Base-by-base conservation (phyloP, 1,140 invertebrate genomes). In the Thaumatotibia leucotreta region DNA sequence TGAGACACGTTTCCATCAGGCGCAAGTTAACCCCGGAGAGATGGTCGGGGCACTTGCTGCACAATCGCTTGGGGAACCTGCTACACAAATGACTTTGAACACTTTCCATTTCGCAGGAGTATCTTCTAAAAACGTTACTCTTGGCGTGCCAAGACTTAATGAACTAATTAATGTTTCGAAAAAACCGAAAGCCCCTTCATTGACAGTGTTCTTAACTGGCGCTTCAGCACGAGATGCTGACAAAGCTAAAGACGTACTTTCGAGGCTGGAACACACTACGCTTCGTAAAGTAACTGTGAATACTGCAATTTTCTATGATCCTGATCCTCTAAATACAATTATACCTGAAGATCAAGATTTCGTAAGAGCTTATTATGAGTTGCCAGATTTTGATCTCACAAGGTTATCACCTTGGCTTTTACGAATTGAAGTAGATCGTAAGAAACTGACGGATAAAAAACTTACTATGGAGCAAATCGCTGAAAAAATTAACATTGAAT, bases 81-180 rank as follows among this genome's bases (percentile, higher is more conserved):
- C 99, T 67, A 99, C 99, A 70, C 99, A 99, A 93, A 99, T 99
- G 99, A 99, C 99, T 89, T 91, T 99, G 80, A 99, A 99, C 92
- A 99, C 99, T 93, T 99, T 99, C 95, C 99, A 99, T 93, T 99
- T 99, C 92, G 99, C 99, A 92, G 99, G 99, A 94, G 99, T 99
- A 68, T 99, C 99, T 0, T 99, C 99, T 3, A 99, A 99, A 91
- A 99, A 99, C 92, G 99, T 99, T 92, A 99, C 99, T 0, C 95
- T 99, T 49, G 99, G 99, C 94, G 99, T 99, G 65, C 99, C 99
- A 0, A 93, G 98, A 74, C 88, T 98, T 3, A 97, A 97, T 82
- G 99, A 99, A 95, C 99, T 99, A 82, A 99, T 99, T 74, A 99
- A 99, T 82, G 98, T 99, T 72, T 99, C 97, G 35, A 99, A 99